Evolutionary conservation across 2,113 vertebrate species (phyloP).

Genomic region (Myrmophylax atrothorax): DNA sequence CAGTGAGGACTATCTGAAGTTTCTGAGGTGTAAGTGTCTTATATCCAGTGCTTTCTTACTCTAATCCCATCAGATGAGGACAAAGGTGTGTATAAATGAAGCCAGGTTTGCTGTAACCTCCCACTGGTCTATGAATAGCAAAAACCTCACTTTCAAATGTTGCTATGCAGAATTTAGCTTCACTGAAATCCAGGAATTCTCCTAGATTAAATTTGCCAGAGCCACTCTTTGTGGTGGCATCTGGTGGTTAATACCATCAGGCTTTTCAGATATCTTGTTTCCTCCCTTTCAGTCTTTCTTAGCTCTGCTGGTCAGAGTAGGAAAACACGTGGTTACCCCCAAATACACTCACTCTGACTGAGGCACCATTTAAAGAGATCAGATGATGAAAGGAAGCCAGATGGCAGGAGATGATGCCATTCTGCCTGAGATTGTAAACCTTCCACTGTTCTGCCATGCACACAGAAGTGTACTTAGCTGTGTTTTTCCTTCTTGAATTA

Average conservation of each 20-base stretch:
- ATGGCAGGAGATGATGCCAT: background rate
- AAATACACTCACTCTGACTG: background rate
- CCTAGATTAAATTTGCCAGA: background rate
- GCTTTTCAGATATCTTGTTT: background rate
- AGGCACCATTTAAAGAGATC: background rate
- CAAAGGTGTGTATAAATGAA: background rate
- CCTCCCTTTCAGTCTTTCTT: background rate
- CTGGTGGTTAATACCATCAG: background rate
- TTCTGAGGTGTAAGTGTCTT: background rate
- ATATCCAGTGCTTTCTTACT: background rate
- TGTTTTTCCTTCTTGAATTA: background rate
- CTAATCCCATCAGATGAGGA: background rate
- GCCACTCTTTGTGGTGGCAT: background rate
- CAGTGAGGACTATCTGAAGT: background rate
- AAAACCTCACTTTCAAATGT: background rate
- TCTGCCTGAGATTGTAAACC: background rate
- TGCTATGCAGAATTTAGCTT: background rate
- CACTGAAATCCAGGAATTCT: background rate
- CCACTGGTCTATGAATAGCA: background rate
- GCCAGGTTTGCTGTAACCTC: background rate
- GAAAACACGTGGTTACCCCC: background rate
- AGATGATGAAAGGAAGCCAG: background rate
- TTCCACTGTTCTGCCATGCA: background rate
- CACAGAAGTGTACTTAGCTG: background rate
- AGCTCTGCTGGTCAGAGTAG: background rate